Conservation (phyloP, 2,888 invertebrate species). For the Nemurella pictetii region DNA sequence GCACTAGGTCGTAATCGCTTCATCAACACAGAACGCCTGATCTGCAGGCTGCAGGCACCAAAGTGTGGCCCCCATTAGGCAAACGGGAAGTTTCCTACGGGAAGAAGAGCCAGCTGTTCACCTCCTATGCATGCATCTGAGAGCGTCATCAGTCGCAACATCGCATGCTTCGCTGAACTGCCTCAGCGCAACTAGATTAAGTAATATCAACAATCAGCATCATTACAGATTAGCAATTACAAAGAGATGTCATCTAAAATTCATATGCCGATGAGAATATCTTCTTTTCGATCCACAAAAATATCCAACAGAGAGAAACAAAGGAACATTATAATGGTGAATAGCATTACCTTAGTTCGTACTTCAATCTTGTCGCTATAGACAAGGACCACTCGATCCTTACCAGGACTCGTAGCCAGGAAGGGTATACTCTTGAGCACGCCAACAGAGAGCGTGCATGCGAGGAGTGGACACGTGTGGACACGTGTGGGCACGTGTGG, state of each 20-base stretch:
- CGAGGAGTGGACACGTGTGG: constrained; percentile 41
- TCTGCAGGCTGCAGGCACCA: neutral
- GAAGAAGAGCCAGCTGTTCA: neutral
- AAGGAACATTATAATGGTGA: neutral
- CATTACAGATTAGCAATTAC: neutral
- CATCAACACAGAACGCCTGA: neutral
- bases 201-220: too few relatives aligned
- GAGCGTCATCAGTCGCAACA: neutral
- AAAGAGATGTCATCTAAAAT: neutral
- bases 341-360: constrained; percentile 54
- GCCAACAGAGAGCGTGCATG: constrained; percentile 36
- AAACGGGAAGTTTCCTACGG: neutral
- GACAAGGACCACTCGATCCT: constrained; percentile 58
- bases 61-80: neutral
- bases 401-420: constrained; percentile 55
- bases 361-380: constrained; percentile 59
- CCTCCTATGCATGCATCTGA: neutral
- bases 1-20: neutral
- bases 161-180: neutral
- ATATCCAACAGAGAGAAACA: neutral
- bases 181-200: neutral
- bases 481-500: constrained; percentile 40
- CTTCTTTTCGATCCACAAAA: neutral
- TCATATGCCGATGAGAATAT: neutral
- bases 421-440: constrained; percentile 52